Evolutionary conservation across 1,140 invertebrate genomes (phyloP).

Genomic region (Papilio helenus): DNA sequence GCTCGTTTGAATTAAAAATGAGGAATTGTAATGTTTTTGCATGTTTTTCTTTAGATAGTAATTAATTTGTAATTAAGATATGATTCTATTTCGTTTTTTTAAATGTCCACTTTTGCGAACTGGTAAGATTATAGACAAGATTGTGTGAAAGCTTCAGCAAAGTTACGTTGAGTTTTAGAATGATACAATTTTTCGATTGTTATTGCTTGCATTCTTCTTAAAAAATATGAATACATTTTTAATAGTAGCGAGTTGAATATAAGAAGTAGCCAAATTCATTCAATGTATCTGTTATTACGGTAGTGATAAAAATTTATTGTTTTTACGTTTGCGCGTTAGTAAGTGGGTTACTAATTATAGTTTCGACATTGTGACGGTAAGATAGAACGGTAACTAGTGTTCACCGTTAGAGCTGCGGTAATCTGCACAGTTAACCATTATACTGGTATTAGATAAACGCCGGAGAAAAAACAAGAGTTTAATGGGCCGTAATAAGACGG

Average conservation of each 20-base stretch:
- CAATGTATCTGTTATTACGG: not conserved
- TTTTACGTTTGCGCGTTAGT: not conserved
- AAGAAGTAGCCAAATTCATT: too few relatives aligned
- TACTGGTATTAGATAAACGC: conserved; percentile 6
- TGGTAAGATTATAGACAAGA: too few relatives aligned
- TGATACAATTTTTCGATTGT: too few relatives aligned
- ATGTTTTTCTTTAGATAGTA: not conserved
- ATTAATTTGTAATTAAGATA: not conserved
- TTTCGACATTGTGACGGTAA: conserved; percentile 1
- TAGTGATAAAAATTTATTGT: too few relatives aligned
- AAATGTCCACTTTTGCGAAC: too few relatives aligned
- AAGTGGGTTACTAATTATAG: not conserved
- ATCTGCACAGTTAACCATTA: conserved; percentile 3
- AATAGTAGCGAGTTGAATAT: too few relatives aligned
- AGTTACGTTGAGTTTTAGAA: too few relatives aligned
- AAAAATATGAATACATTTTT: too few relatives aligned
- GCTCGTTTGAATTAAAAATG: not conserved
- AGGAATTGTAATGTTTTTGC: not conserved
- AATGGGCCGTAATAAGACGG: not conserved
- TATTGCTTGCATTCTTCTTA: too few relatives aligned
- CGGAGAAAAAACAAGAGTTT: conserved; percentile 5
- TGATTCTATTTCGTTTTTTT: too few relatives aligned
- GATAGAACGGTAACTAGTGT: conserved; percentile 2
- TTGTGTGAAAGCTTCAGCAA: too few relatives aligned
- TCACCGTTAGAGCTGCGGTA: conserved; percentile 10